These are phyloP conservation scores for Typhlomys cinereus DNA, from an alignment of 2,113 vertebrate species.

Conservation along the genomic window DNA sequence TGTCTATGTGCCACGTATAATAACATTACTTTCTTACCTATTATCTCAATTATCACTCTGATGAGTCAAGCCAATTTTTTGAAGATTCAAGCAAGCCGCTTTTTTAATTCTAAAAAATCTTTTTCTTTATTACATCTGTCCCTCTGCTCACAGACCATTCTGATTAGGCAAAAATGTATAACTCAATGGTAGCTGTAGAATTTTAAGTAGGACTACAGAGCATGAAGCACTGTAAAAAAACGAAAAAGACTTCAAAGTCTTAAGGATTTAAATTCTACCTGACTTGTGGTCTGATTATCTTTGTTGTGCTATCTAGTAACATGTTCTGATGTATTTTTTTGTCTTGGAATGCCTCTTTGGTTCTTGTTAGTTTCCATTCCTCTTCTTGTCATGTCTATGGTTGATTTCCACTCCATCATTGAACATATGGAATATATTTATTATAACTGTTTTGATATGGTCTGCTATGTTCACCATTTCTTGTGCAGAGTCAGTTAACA, in stretches of 20 bases:
- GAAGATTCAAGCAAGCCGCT: background rate
- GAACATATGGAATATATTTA: background rate
- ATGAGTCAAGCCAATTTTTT: background rate
- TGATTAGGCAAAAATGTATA: background rate
- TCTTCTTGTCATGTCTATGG: background rate
- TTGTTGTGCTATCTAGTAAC: background rate
- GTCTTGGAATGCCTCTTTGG: background rate
- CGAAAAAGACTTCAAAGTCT: background rate
- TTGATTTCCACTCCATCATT: background rate
- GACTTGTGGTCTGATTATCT: background rate
- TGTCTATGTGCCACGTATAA: background rate
- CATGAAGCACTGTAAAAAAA: background rate
- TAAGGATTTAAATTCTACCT: background rate
- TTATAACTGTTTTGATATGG: background rate
- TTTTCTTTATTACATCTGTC: background rate
- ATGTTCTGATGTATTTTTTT: background rate
- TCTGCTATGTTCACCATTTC: background rate
- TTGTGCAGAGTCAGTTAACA: background rate
- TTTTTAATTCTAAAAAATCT: background rate
- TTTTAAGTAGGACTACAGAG: background rate
- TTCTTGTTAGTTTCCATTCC: background rate
- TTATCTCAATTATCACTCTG: background rate
- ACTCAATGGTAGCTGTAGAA: background rate
- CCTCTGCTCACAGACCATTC: background rate
- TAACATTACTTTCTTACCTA: background rate